phyloP scores from a whole-genome alignment of 2,797 vertebrate genomes.

The Pteronotus mesoamericanus region DNA sequence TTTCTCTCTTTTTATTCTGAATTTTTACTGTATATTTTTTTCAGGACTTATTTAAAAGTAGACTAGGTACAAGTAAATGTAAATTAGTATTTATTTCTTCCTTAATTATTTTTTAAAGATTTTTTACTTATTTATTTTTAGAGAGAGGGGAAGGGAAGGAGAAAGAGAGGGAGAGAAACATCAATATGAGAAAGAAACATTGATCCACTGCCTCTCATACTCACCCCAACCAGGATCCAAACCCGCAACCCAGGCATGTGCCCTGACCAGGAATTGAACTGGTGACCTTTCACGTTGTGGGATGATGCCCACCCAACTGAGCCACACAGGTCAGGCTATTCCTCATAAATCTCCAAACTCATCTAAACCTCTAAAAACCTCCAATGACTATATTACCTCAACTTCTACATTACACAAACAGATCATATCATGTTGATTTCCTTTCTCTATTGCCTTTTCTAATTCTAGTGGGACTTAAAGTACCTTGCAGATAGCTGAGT shows the following conservation, averaged over 20 bases:
- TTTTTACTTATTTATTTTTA: not conserved
- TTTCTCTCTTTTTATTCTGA: not conserved
- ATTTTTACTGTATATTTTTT: not conserved
- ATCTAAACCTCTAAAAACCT: not conserved
- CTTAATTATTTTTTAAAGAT: not conserved
- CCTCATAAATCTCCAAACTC: not conserved
- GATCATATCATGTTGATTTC: not conserved
- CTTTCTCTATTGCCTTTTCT: not conserved
- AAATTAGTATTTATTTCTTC: not conserved
- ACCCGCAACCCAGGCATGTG: not conserved
- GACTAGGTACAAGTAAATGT: not conserved
- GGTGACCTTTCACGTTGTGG: no score
- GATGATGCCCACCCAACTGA: no score
- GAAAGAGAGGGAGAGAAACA: not conserved
- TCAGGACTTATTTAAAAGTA: constrained; percentile 11
- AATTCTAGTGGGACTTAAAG: not conserved
- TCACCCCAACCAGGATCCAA: no score
- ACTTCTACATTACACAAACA: not conserved
- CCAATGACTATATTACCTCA: not conserved
- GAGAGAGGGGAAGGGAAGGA: not conserved
- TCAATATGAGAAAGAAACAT: no score
- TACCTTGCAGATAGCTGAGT: not conserved
- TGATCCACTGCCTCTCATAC: no score
- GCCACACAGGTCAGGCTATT: no score
- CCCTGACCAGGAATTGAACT: not conserved